phyloP scores from a whole-genome alignment of 2,797 vertebrate genomes.

The Myiotriccus ornatus region DNA sequence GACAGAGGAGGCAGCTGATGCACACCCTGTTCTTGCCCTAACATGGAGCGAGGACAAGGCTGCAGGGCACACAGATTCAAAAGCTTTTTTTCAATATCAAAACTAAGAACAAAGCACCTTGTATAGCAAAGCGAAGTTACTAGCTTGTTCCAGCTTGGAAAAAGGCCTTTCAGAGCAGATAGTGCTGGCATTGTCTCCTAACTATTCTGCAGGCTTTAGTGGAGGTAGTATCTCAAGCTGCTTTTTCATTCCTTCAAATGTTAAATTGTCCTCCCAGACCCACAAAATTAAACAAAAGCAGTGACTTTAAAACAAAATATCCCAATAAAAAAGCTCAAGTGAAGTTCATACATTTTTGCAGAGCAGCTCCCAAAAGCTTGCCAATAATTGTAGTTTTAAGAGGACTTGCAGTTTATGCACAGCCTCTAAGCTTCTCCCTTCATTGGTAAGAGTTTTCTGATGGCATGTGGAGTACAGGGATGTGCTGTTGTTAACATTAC shows the following conservation, averaged over 20 bases:
- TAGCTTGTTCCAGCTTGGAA: neutral
- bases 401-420: neutral
- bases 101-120: constrained; percentile 45
- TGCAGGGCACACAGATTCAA: constrained; percentile 18
- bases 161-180: neutral
- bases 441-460: neutral
- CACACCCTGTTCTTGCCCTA: constrained; percentile 32
- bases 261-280: neutral
- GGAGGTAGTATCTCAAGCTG: neutral
- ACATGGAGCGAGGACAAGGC: constrained; percentile 44
- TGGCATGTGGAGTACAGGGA: neutral
- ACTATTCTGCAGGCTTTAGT: constrained; percentile 10
- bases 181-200: neutral
- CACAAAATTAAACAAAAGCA: neutral
- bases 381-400: neutral
- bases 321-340: neutral
- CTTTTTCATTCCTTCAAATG: neutral
- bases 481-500: neutral
- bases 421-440: neutral
- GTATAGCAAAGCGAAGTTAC: constrained; percentile 7
- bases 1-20: constrained; percentile 15
- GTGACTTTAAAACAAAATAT: neutral
- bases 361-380: neutral
- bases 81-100: neutral
- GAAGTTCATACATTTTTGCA: neutral